A percentile compares a stretch with the other conserved stretches of the same genome.
These are phyloP conservation scores for Tenualosa ilisha DNA, from an alignment of 2,797 vertebrate species.

Conservation along the genomic window DNA sequence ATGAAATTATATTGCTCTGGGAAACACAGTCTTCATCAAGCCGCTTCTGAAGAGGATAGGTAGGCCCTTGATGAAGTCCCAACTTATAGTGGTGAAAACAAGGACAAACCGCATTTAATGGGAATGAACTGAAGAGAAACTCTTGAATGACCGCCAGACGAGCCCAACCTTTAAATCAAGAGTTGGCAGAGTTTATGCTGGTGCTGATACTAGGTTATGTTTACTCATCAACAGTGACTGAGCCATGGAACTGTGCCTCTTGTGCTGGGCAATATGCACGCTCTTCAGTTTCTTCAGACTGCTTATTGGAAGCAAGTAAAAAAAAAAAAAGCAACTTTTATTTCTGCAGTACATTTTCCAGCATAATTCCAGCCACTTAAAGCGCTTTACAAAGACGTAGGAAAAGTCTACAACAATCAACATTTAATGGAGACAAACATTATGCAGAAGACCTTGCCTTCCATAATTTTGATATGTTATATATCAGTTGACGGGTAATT, in stretches of 20 bases:
- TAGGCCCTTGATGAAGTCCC: neutral
- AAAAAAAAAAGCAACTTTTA: too few species aligned
- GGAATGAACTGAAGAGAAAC: neutral
- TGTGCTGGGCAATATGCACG: neutral
- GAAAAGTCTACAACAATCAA: too few species aligned
- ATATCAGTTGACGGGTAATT: neutral
- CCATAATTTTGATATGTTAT: too few species aligned
- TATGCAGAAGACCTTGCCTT: too few species aligned
- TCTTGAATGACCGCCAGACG: neutral
- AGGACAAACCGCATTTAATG: neutral
- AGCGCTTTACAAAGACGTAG: too few species aligned
- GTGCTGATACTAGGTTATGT: neutral
- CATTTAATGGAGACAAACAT: too few species aligned
- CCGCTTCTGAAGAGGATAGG: neutral
- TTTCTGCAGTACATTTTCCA: too few species aligned
- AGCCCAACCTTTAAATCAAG: neutral
- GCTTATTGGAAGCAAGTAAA: neutral
- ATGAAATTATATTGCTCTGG: neutral
- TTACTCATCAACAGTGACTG: neutral
- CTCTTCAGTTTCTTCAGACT: neutral
- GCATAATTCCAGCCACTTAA: too few species aligned
- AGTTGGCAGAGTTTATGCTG: neutral
- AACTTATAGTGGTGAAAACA: neutral
- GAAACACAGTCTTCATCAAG: neutral
- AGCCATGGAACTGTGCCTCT: neutral